A percentile compares a stretch with the other conserved stretches of the same genome.
phyloP scores from a whole-genome alignment of 1,140 invertebrate species.

The Maconellicoccus hirsutus region DNA sequence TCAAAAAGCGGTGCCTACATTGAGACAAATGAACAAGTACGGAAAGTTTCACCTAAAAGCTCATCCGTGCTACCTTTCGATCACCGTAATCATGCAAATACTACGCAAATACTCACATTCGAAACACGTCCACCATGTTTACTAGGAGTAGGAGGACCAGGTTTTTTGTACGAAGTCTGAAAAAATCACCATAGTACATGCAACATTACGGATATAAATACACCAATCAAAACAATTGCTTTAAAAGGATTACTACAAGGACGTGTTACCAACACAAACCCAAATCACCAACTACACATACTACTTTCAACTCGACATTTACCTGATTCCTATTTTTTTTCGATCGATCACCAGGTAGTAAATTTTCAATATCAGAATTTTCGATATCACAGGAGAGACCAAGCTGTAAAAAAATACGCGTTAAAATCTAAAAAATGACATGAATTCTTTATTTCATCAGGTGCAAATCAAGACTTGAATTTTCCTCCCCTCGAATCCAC shows the following conservation, averaged over 20 bases:
- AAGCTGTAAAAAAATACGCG: constrained; percentile 22
- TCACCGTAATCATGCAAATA: too few species aligned
- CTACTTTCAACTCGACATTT: too few species aligned
- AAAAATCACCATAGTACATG: constrained; percentile 25
- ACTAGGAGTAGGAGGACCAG: constrained; percentile 69
- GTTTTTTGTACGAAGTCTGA: constrained; percentile 61
- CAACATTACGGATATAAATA: background rate
- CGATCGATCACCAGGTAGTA: constrained; percentile 25
- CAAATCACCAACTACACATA: too few species aligned
- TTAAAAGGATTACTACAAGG: too few species aligned
- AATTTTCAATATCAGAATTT: constrained; percentile 25
- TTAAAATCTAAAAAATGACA: too few species aligned
- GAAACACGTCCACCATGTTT: constrained; percentile 64
- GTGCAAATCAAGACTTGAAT: constrained; percentile 9
- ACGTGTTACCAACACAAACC: too few species aligned
- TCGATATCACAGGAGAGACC: background rate
- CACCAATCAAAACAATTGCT: background rate
- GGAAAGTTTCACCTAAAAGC: too few species aligned
- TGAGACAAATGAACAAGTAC: too few species aligned
- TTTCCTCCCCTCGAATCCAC: constrained; percentile 17
- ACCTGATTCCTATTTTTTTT: constrained; percentile 26
- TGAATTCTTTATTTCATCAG: background rate
- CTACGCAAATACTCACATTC: background rate
- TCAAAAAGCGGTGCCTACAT: too few species aligned
- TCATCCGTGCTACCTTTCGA: too few species aligned